phyloP scores from a whole-genome alignment of 92 coral and sea anemone genomes.

The Meandrina meandrites region DNA sequence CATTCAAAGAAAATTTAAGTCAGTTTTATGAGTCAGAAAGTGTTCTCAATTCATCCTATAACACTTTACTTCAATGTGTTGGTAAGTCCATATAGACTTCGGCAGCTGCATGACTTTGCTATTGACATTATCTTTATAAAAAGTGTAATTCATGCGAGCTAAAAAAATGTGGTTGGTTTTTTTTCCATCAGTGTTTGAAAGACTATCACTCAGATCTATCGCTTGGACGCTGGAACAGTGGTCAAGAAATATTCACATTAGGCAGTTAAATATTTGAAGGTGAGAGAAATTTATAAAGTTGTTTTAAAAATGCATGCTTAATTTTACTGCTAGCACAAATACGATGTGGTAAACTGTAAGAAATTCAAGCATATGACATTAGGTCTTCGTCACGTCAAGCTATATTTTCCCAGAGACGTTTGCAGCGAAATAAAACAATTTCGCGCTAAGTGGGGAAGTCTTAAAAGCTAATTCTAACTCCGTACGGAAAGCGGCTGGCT shows the following conservation, averaged over 20 bases:
- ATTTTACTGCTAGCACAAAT: not conserved
- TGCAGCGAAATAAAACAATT: not conserved
- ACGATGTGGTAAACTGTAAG: not conserved
- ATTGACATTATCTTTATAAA: not conserved
- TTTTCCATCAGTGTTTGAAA: constrained; percentile 1
- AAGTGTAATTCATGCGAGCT: not conserved
- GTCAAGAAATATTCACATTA: constrained; percentile 5
- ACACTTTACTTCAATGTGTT: constrained; percentile 4
- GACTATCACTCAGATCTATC: not conserved
- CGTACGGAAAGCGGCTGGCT: not conserved
- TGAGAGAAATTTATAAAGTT: not conserved
- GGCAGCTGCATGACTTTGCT: not conserved
- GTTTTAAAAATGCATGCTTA: not conserved
- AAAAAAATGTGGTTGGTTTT: not conserved
- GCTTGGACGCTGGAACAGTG: not conserved
- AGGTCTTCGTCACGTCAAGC: too few species aligned
- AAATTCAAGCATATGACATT: not conserved
- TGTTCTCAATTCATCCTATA: not conserved
- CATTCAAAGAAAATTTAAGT: not conserved
- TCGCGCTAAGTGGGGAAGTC: not conserved
- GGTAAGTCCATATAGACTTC: not conserved
- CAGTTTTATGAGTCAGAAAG: not conserved
- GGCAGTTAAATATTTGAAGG: constrained; percentile 9
- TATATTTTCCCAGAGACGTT: not conserved
- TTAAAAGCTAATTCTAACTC: not conserved